Evolutionary conservation across 2,113 vertebrate genomes (phyloP).

Genomic region (Passer domesticus): DNA sequence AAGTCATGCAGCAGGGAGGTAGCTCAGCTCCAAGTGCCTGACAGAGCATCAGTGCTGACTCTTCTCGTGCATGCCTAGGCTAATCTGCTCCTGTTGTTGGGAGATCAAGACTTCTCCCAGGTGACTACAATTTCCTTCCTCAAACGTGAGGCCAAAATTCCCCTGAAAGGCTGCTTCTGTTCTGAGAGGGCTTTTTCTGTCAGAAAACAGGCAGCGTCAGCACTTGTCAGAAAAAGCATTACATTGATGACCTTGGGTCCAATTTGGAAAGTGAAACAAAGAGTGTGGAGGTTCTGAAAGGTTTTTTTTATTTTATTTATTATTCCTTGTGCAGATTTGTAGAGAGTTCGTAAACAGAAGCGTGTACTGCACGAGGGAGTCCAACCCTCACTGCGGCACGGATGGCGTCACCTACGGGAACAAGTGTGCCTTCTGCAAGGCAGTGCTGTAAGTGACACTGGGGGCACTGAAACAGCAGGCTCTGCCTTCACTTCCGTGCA

Average conservation of each 20-base stretch:
- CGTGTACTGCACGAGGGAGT: slow-evolving; percentile 73
- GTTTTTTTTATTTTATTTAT: neutral
- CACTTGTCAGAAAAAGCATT: neutral
- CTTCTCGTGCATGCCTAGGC: neutral
- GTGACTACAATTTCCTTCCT: neutral
- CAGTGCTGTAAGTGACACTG: slow-evolving; percentile 65
- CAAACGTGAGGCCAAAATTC: neutral
- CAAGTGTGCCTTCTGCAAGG: slow-evolving; percentile 77
- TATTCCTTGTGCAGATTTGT: slow-evolving; percentile 62
- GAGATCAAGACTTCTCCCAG: neutral
- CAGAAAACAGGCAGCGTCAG: neutral
- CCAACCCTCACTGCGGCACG: slow-evolving; percentile 74
- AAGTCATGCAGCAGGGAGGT: neutral
- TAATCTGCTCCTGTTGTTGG: neutral
- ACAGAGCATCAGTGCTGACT: neutral
- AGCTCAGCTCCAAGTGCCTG: neutral
- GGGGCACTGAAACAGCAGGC: neutral
- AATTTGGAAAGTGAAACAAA: neutral
- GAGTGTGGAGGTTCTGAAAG: neutral
- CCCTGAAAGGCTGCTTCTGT: neutral
- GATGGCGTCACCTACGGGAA: slow-evolving; percentile 74
- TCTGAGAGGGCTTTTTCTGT: neutral
- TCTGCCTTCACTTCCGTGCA: neutral
- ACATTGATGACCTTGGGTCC: neutral
- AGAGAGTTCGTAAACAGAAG: slow-evolving; percentile 63